Percentiles rank a stretch among this genome's conserved stretches.
Conservation (phyloP, 2,888 invertebrate species). For the Polia nebulosa region DNA sequence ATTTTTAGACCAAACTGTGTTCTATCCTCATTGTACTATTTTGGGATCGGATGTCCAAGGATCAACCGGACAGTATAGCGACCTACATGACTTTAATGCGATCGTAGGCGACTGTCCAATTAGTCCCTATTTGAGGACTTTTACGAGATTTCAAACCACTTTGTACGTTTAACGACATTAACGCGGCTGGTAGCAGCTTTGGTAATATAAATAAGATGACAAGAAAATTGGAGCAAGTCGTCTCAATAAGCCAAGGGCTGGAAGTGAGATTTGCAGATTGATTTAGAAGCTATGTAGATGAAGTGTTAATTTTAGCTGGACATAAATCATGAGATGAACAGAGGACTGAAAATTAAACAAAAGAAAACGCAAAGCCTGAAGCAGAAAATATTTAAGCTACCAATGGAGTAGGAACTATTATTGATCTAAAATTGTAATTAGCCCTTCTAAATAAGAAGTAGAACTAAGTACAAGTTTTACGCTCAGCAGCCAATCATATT, state of each 20-base stretch:
- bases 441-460: not conserved
- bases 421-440: not conserved
- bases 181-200: slow-evolving; percentile 19
- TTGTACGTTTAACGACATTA: slow-evolving; percentile 18
- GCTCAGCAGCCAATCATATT: slow-evolving; percentile 3
- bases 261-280: slow-evolving; percentile 26
- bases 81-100: slow-evolving; percentile 49
- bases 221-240: slow-evolving; percentile 43
- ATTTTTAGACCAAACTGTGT: slow-evolving; percentile 40
- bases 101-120: slow-evolving; percentile 51
- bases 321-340: not conserved
- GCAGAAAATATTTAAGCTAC: not conserved
- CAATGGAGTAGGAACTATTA: not conserved
- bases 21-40: slow-evolving; percentile 59
- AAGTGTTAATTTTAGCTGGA: slow-evolving; percentile 2
- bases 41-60: slow-evolving; percentile 58
- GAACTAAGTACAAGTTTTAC: not conserved
- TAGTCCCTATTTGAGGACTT: slow-evolving; percentile 38
- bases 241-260: slow-evolving; percentile 43
- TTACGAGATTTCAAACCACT: slow-evolving; percentile 37
- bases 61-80: slow-evolving; percentile 52
- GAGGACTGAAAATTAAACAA: not conserved
- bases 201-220: slow-evolving; percentile 48
- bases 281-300: slow-evolving; percentile 31
- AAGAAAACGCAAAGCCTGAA: not conserved